phyloP scores from a whole-genome alignment of 2,888 invertebrate species.

The Calephelis perditalis region DNA sequence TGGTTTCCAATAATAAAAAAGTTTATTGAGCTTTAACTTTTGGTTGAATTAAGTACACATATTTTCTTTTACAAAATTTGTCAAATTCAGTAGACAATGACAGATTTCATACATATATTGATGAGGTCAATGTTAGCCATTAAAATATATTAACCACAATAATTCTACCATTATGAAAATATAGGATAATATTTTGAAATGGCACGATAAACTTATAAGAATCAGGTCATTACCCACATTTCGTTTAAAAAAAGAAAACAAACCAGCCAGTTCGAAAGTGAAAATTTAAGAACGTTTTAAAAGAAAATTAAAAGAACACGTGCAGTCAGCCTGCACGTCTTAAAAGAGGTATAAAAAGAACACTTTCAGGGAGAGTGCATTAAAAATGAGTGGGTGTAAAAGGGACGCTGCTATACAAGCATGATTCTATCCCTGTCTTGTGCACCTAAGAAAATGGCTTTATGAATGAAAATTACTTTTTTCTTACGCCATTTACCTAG shows the following conservation, averaged over 20 bases:
- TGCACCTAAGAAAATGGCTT: conserved; percentile 67
- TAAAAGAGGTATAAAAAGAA: conserved; percentile 61
- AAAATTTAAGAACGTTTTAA: conserved; percentile 40
- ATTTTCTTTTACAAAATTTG: too few relatives aligned
- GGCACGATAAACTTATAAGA: conserved; percentile 1
- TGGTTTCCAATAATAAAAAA: too few relatives aligned
- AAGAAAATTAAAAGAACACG: conserved; percentile 46
- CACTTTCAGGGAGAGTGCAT: conserved; percentile 66
- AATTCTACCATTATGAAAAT: too few relatives aligned
- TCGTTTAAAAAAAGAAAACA: conserved; percentile 7
- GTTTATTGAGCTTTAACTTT: too few relatives aligned
- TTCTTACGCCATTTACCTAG: conserved; percentile 66
- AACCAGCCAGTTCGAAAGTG: conserved; percentile 32
- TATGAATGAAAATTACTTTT: conserved; percentile 75
- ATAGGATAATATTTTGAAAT: too few relatives aligned
- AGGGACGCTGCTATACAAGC: conserved; percentile 41
- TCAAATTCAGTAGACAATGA: too few relatives aligned
- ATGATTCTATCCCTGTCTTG: conserved; percentile 40
- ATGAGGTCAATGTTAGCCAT: too few relatives aligned
- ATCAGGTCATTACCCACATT: conserved; percentile 15
- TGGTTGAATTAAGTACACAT: too few relatives aligned
- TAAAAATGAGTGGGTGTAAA: conserved; percentile 62
- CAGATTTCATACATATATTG: too few relatives aligned
- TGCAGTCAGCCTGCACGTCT: conserved; percentile 48
- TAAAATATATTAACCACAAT: too few relatives aligned